Percentiles rank a stretch among this genome's conserved stretches.
Conservation (phyloP, 2,113 vertebrate species). For the Xyrauchen texanus region DNA sequence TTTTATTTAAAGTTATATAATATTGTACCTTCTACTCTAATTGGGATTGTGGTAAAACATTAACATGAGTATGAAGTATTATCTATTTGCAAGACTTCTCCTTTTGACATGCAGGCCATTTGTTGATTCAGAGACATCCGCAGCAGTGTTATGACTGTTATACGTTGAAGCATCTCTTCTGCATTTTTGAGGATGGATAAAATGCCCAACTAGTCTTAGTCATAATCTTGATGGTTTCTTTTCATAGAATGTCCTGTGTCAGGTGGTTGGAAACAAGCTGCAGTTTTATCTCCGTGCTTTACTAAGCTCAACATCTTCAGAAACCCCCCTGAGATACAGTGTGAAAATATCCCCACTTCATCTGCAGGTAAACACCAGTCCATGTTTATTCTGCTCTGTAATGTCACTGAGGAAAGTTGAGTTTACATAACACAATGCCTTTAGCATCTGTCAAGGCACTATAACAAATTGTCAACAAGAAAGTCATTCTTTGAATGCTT, state of each 20-base stretch:
- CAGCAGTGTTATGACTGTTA: not conserved
- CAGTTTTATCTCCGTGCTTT: constrained; percentile 75
- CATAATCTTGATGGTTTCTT: constrained; percentile 38
- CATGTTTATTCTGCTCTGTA: too few species aligned
- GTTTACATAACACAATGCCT: too few species aligned
- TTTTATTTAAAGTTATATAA: too few species aligned
- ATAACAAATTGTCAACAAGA: too few species aligned
- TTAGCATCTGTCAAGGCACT: too few species aligned
- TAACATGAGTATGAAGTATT: not conserved
- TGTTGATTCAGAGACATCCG: not conserved
- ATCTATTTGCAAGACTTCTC: not conserved
- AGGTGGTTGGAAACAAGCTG: constrained; percentile 78
- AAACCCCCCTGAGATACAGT: constrained; percentile 66
- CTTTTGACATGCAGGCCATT: not conserved
- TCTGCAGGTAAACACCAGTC: constrained; percentile 80
- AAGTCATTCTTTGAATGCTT: too few species aligned
- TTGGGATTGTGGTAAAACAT: too few species aligned
- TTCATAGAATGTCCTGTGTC: constrained; percentile 81
- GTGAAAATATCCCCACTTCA: constrained; percentile 81
- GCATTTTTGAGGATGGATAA: too few species aligned
- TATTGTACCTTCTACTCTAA: too few species aligned
- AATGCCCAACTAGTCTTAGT: too few species aligned
- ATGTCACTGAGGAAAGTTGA: too few species aligned
- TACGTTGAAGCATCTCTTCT: not conserved
- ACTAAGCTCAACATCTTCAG: not conserved